These are phyloP conservation scores for Gymnothorax reevesii DNA, from an alignment of 2,797 vertebrate species.

Conservation along the genomic window DNA sequence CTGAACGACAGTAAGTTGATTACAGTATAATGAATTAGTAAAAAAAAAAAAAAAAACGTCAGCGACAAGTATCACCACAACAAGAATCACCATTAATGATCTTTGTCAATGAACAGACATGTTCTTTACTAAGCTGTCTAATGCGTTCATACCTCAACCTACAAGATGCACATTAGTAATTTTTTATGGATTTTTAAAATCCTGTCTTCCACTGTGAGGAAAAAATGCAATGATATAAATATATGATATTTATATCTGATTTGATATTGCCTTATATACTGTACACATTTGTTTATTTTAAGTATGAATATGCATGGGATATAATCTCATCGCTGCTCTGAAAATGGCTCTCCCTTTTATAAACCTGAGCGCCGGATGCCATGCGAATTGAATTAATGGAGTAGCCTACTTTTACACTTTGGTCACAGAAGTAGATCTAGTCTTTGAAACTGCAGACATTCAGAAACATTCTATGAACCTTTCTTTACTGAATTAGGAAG, in stretches of 20 bases:
- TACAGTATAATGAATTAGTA: no score
- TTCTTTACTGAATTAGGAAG: neutral
- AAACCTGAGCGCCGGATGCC: conserved; percentile 34
- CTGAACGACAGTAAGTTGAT: neutral
- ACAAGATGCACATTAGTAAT: no score
- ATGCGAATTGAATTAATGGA: conserved; percentile 48
- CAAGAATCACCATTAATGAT: neutral
- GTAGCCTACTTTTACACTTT: conserved; percentile 44
- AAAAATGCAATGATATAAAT: neutral
- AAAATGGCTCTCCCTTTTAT: conserved; percentile 48
- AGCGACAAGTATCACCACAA: neutral
- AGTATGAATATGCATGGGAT: conserved; percentile 50
- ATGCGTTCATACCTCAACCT: neutral
- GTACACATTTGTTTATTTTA: conserved; percentile 32
- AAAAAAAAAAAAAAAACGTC: neutral
- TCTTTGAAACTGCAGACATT: conserved; percentile 2
- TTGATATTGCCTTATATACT: conserved; percentile 9
- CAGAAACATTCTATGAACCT: neutral
- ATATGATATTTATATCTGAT: conserved; percentile 36
- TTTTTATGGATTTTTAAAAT: neutral
- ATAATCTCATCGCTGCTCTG: conserved; percentile 39
- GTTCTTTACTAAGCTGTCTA: neutral
- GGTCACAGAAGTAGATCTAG: conserved; percentile 15
- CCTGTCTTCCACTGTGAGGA: neutral
- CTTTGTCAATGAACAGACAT: neutral